phyloP scores from a whole-genome alignment of 2,888 invertebrate genomes.

The Alsophila aescularia region DNA sequence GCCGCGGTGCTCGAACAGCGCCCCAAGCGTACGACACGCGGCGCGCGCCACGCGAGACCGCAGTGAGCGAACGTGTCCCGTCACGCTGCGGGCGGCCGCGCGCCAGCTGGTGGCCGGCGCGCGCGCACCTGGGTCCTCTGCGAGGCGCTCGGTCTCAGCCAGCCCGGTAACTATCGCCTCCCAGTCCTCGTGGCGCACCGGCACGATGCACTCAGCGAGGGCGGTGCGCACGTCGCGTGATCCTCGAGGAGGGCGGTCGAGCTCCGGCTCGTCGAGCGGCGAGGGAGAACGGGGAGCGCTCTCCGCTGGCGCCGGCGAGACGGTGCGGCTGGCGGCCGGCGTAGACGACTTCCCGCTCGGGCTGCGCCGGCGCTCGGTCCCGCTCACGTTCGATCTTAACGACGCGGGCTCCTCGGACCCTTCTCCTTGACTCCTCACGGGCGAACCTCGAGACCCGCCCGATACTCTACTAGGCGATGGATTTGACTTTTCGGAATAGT shows the following conservation, averaged over 20 bases:
- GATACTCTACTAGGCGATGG: slow-evolving; percentile 40
- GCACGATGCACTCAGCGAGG: slow-evolving; percentile 69
- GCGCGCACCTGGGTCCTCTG: slow-evolving; percentile 87
- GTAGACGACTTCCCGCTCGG: slow-evolving; percentile 49
- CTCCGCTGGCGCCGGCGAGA: slow-evolving; percentile 48
- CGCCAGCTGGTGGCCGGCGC: slow-evolving; percentile 88
- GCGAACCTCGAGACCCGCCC: slow-evolving; percentile 36
- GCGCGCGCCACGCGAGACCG: slow-evolving; percentile 96
- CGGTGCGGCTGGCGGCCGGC: slow-evolving; percentile 29
- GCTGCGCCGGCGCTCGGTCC: slow-evolving; percentile 22
- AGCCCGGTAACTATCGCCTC: slow-evolving; percentile 91
- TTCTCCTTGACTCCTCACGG: slow-evolving; percentile 32
- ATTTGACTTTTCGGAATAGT: slow-evolving; percentile 66
- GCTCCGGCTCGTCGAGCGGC: slow-evolving; percentile 41
- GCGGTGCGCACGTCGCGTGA: slow-evolving; percentile 71
- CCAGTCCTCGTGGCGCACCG: slow-evolving; percentile 91
- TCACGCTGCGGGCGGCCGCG: slow-evolving; percentile 88
- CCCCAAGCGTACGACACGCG: slow-evolving; percentile 92
- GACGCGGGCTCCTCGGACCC: slow-evolving; percentile 21
- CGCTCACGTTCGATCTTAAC: slow-evolving; percentile 19
- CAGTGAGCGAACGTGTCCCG: slow-evolving; percentile 93
- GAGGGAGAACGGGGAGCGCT: slow-evolving; percentile 56
- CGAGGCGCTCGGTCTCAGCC: slow-evolving; percentile 87
- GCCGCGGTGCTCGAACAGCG: slow-evolving; percentile 88
- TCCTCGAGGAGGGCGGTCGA: slow-evolving; percentile 29